These are phyloP conservation scores for Cephus rjabovi DNA, from an alignment of 2,888 invertebrate genomes.

Conservation along the genomic window DNA sequence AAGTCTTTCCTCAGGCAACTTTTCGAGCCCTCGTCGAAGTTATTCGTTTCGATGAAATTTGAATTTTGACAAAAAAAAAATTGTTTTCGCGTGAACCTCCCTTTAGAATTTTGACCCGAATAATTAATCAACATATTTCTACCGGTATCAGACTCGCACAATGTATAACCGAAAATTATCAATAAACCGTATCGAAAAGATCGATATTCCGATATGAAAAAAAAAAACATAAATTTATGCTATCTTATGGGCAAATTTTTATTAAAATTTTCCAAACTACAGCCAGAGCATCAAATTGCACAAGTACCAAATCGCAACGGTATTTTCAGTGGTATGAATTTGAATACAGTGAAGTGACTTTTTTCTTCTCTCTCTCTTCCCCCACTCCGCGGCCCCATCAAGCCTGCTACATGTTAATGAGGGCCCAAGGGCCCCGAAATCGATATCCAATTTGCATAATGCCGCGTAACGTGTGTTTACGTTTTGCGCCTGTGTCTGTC, in stretches of 20 bases:
- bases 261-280: not conserved
- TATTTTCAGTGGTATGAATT: not conserved
- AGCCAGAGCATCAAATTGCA: not conserved
- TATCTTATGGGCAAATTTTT: not conserved
- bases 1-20: not conserved
- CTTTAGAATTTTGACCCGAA: too few species aligned
- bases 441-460: constrained; percentile 14
- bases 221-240: not conserved
- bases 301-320: not conserved
- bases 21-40: not conserved
- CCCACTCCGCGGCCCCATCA: not conserved
- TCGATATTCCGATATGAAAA: not conserved
- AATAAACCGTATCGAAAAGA: not conserved
- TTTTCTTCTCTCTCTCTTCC: not conserved
- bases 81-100: not conserved
- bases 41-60: not conserved
- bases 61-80: not conserved
- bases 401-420: constrained; percentile 13
- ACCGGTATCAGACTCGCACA: too few species aligned
- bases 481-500: constrained; percentile 6
- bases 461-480: constrained; percentile 7
- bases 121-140: not conserved
- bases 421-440: constrained; percentile 16
- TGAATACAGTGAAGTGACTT: not conserved
- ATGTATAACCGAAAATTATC: not conserved